These are phyloP conservation scores for Bugula neritina DNA, from an alignment of 2,888 invertebrate species.

Conservation along the genomic window DNA sequence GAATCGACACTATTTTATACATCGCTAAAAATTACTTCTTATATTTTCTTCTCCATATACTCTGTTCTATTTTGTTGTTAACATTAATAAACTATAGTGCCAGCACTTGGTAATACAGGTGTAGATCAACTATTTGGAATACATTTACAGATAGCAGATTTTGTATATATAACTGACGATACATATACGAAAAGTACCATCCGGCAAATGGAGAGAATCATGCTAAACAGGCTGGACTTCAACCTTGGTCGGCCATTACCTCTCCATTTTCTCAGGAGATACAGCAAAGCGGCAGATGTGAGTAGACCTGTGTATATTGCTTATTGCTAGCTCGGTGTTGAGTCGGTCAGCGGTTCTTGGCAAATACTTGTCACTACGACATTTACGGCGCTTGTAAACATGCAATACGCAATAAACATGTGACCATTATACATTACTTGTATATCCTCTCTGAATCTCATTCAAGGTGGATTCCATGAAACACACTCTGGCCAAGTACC, in stretches of 20 bases:
- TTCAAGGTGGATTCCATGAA: slow-evolving; percentile 63
- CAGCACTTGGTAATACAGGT: too few relatives aligned
- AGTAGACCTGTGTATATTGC: neutral
- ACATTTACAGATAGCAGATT: slow-evolving; percentile 64
- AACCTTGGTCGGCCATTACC: slow-evolving; percentile 79
- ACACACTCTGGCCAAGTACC: slow-evolving; percentile 81
- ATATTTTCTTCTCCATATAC: too few relatives aligned
- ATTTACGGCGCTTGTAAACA: too few relatives aligned
- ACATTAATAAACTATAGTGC: too few relatives aligned
- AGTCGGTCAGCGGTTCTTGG: neutral
- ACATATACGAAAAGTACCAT: slow-evolving; percentile 75
- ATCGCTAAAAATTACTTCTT: too few relatives aligned
- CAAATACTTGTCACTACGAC: too few relatives aligned
- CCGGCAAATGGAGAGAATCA: slow-evolving; percentile 72
- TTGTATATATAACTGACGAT: slow-evolving; percentile 83
- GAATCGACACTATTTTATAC: too few relatives aligned
- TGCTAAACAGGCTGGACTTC: slow-evolving; percentile 71
- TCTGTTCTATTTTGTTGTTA: too few relatives aligned
- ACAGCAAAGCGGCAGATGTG: slow-evolving; percentile 57
- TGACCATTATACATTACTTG: neutral
- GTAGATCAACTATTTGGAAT: too few relatives aligned
- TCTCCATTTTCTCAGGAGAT: slow-evolving; percentile 77
- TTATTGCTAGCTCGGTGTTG: neutral
- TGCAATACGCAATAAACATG: too few relatives aligned
- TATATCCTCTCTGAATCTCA: neutral